Conservation (phyloP, 2,888 invertebrate genomes). For the Cetonia aurata region DNA sequence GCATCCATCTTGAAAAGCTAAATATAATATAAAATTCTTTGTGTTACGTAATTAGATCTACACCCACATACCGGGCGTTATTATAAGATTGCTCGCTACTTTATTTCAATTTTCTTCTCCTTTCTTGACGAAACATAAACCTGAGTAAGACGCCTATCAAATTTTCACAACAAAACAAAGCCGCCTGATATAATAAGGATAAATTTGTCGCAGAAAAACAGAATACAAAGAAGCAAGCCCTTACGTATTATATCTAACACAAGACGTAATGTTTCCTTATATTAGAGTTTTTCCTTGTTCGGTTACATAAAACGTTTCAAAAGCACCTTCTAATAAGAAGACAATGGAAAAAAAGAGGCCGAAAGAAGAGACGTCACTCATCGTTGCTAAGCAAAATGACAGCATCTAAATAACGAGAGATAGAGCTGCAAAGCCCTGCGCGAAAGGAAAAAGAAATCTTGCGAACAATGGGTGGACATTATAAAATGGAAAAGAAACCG, state of each 20-base stretch:
- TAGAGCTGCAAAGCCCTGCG: not conserved
- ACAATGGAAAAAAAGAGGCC: conserved; percentile 2
- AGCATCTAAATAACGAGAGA: conserved; percentile 27
- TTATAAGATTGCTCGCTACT: too few species aligned
- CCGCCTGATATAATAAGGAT: not conserved
- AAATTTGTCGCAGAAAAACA: conserved; percentile 14
- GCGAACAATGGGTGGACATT: conserved; percentile 28
- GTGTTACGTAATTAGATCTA: too few species aligned
- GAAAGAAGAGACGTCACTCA: conserved; percentile 28
- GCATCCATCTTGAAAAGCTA: not conserved
- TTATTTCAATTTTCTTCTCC: too few species aligned
- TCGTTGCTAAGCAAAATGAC: conserved; percentile 25
- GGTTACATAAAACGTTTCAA: conserved; percentile 12
- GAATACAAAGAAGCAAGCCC: not conserved
- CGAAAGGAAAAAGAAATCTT: not conserved
- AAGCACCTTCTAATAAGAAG: conserved; percentile 22
- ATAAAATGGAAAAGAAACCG: conserved; percentile 32
- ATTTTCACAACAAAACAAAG: not conserved
- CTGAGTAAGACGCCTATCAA: too few species aligned
- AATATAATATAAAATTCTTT: not conserved
- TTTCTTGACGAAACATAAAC: too few species aligned
- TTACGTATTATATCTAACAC: not conserved
- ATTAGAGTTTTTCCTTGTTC: conserved; percentile 2
- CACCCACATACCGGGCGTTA: too few species aligned
- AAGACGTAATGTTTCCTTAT: not conserved